Base-by-base conservation (phyloP, 2,797 vertebrate genomes). In the Gila robusta region DNA sequence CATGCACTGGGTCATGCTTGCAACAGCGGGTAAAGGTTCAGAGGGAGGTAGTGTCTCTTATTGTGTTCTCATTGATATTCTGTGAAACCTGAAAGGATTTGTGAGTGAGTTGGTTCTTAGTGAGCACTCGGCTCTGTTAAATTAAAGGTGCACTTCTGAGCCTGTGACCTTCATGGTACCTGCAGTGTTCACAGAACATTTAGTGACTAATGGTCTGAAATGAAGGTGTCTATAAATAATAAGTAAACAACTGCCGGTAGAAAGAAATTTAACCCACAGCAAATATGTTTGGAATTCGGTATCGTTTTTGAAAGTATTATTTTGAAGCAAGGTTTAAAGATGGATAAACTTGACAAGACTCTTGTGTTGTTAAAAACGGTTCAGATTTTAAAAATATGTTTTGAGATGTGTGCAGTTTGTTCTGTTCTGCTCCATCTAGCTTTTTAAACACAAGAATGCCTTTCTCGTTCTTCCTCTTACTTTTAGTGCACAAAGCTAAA, bases 401-500 rank as follows among this genome's bases (percentile, higher is more conserved):
- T 76, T 14, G 19, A 76, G 28, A 76, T 11, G 32, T 6, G 11
- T 56, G 41, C 0, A 2, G 41, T 21, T 67, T 47, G 39, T 80
- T 49, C 26, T 67, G 41, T 67, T 80, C 26, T 23, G 26, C 62
- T 80, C 62, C 6, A 0, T 19, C 19, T 47, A 21, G 26, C 41
- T 67, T 80, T 67, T 66, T 66, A 14, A 67, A 47, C n/a, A 5
- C 37, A 79, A 47, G n/a, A 79, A 28, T 49, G n/a, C 26, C 16
- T 56, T 8, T 11, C n/a, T 56, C 5, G 39, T 37, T 82, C 47
- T 39, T 81, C 21, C 23, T 71, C 47, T 37, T 1, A 21, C 79
- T 71, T 26, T 71, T 71, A 71, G 23, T 82, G 47, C 32, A 47
- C 16, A 71, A 35, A 82, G 47, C 49, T 82, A 41, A 82, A 82